phyloP scores from a whole-genome alignment of 1,140 invertebrate genomes.

The Trichonephila clavata region DNA sequence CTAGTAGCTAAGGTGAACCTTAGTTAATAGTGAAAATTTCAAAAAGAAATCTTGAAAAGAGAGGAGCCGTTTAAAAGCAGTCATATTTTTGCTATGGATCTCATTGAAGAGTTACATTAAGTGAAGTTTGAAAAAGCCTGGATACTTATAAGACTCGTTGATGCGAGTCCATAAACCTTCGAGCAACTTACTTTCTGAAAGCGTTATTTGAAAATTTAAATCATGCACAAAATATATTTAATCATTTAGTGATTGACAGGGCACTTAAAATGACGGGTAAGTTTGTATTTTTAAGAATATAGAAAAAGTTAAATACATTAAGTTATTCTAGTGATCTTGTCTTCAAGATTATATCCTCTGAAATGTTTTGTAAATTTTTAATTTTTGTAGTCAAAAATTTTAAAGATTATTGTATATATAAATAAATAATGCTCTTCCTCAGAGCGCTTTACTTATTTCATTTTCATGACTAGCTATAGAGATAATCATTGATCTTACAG shows the following conservation, averaged over 20 bases:
- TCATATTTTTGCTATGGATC: neutral
- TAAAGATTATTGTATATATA: too few relatives aligned
- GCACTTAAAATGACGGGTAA: neutral
- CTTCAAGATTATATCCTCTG: too few relatives aligned
- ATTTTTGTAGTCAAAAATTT: too few relatives aligned
- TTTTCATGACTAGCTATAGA: too few relatives aligned
- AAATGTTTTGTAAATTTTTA: too few relatives aligned
- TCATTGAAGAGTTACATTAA: neutral
- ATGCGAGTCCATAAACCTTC: neutral
- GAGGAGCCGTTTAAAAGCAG: conserved; percentile 15
- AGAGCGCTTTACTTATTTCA: too few relatives aligned
- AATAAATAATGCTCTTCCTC: too few relatives aligned
- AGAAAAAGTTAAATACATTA: neutral
- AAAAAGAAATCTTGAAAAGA: neutral
- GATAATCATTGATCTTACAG: too few relatives aligned
- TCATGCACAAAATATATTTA: neutral
- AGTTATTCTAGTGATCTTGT: too few relatives aligned
- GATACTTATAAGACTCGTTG: neutral
- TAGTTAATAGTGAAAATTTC: neutral
- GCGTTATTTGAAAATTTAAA: neutral
- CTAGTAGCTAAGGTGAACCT: neutral
- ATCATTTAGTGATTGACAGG: neutral
- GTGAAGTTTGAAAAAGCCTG: neutral
- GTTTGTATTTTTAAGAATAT: neutral
- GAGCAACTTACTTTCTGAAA: neutral